phyloP scores from a whole-genome alignment of 2,888 invertebrate species.

The Drosophila anomalata region DNA sequence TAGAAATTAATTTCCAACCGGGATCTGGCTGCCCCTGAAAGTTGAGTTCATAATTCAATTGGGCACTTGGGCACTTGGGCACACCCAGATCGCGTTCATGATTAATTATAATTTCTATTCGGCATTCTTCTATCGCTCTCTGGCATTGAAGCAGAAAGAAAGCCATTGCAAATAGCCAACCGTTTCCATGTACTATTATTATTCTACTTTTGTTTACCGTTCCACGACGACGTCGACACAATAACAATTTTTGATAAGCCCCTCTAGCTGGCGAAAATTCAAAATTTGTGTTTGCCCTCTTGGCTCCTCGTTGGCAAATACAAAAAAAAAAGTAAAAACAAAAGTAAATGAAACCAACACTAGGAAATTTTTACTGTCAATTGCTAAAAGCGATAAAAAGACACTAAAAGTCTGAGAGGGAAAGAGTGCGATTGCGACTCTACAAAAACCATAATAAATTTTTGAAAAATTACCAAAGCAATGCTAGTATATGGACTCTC shows the following conservation, averaged over 20 bases:
- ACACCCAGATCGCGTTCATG: constrained; percentile 27
- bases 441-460: constrained; percentile 1
- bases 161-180: constrained; percentile 35
- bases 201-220: constrained; percentile 67
- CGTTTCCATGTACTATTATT: constrained; percentile 46
- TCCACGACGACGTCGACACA: constrained; percentile 41
- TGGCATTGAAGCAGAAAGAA: constrained; percentile 28
- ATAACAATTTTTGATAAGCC: constrained; percentile 37
- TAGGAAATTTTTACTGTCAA: constrained; percentile 35
- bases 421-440: constrained; percentile 2
- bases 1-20: constrained; percentile 30
- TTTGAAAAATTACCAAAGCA: background rate
- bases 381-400: constrained; percentile 40
- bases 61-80: constrained; percentile 9
- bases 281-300: constrained; percentile 19
- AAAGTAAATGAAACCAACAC: constrained; percentile 1
- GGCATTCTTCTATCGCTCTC: constrained; percentile 36
- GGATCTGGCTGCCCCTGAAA: constrained; percentile 8
- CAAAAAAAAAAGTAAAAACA: background rate
- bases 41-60: constrained; percentile 29
- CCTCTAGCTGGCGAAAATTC: constrained; percentile 34
- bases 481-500: background rate
- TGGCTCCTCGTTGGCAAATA: constrained; percentile 5
- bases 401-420: constrained; percentile 19
- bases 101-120: constrained; percentile 46